Evolutionary conservation across 37 sponge, comb jelly and placozoan genomes (phyloP), one percentile per base, ranked within the genome.

Genomic region (Beroe forskalii): DNA sequence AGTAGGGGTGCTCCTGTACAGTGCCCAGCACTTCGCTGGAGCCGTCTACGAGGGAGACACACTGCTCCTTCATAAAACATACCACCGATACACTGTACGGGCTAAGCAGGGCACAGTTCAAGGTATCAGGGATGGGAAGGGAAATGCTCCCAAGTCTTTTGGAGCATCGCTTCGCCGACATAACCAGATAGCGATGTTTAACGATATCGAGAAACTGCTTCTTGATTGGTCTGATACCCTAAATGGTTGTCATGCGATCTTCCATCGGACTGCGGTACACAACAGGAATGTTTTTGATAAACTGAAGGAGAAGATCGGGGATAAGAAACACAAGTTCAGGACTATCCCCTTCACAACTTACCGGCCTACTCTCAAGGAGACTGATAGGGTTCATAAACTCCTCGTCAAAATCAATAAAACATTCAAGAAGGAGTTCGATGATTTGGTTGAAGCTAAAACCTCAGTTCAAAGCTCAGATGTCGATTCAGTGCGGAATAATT

Each of bases 61-160:
- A 12, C 24, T 91, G 41, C 72, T 67, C 30, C 92, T 63, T n/a
- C 97, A 97, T 91, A 97, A 97, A 93, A 97, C 97, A 27, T 97
- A 94, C 86, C 97, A 97, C 92, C 95, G 97, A 30, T 97, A 97
- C 91, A 94, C 95, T 22, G 96, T 95, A 61, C 83, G 97, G 23
- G 97, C 97, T 20, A 97, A 97, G 66, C 93, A 96, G 63, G 97
- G 97, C 9, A 95, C 97, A 22, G 76, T 91, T 25, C 97, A 97
- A 90, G 94, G 94, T 33, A 80, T 92, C 3, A 92, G 94, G 32
- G 97, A 97, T 61, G 62, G 89, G 27, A 93, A 94, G 55, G 96
- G 97, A 90, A 93, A 95, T 69, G 90, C 91, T 22, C 94, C 96
- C 8, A 93, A 93, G 92, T 94, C 83, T 55, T 55, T 27, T 39